Evolutionary conservation across 2,797 vertebrate species (phyloP), one percentile per base, ranked within the genome.

Genomic region (Coregonus ussuriensis): DNA sequence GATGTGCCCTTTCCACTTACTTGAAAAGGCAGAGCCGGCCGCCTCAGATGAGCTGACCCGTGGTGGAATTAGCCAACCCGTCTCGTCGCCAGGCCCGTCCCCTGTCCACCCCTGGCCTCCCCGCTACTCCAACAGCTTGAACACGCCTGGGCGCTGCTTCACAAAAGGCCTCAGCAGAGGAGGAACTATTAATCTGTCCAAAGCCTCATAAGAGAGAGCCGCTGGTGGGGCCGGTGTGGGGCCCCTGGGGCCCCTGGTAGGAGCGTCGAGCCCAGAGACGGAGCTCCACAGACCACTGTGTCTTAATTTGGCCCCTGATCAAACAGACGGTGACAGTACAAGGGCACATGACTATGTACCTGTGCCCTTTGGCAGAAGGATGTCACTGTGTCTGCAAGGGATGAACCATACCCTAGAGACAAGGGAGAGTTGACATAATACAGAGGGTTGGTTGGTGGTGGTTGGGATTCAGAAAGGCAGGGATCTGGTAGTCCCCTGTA

Each of bases 121-220:
- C 52, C 29, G 37, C 87, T 87, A 89, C 87, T 87, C 89, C 89
- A 87, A 93, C 93, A 94, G 93, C 93, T 94, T 93, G 92, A 91
- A 92, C 92, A 91, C 91, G 89, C 92, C 91, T 91, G 93, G 93
- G 93, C 81, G 85, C 90, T 87, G 90, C 90, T 83, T 86, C 92
- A 92, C 92, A 93, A 93, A 93, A 92, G 87, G 81, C 74, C 86
- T 83, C 87, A 18, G 78, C 85, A 65, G 91, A 88, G 89, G 88
- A 91, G 88, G 81, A 63, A 88, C 89, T 89, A 91, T 92, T 94
- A 94, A 95, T 94, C 93, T 94, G 90, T 88, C 89, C 89, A 91
- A 93, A 94, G 90, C 92, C 88, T 87, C 86, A 89, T 91, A 88
- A 88, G 88, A 82, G 87, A 78, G 90, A 88, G 86, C 84, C 87